Conservation (phyloP, 2,113 vertebrate species). For the Spea bombifrons region DNA sequence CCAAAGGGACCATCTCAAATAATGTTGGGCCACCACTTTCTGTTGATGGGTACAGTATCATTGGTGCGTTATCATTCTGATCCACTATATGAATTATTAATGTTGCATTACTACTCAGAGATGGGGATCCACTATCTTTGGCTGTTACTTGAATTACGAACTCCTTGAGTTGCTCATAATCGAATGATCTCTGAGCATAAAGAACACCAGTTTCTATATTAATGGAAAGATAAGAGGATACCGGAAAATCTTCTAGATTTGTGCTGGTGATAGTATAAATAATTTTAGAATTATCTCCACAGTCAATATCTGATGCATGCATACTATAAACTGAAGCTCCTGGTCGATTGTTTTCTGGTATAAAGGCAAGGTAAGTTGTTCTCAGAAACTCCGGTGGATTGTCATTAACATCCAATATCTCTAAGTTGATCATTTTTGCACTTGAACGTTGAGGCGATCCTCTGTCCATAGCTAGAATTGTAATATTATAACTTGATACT, state of each 20-base stretch:
- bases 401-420: constrained; percentile 47
- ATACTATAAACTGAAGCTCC: constrained; percentile 38
- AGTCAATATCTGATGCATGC: constrained; percentile 48
- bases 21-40: constrained; percentile 67
- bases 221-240: constrained; percentile 59
- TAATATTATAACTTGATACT: constrained; percentile 18
- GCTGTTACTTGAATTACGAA: constrained; percentile 61
- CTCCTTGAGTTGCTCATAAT: constrained; percentile 76
- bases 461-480: constrained; percentile 6
- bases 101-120: constrained; percentile 66
- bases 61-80: constrained; percentile 80
- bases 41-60: constrained; percentile 69
- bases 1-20: constrained; percentile 47
- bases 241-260: constrained; percentile 22
- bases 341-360: constrained; percentile 60
- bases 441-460: constrained; percentile 12
- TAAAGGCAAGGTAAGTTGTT: constrained; percentile 41
- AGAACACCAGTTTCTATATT: constrained; percentile 58
- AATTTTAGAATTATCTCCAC: constrained; percentile 59
- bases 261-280: constrained; percentile 60
- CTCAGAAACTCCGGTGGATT: constrained; percentile 52
- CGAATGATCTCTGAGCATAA: constrained; percentile 67
- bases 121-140: constrained; percentile 55
- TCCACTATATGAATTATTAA: constrained; percentile 81
- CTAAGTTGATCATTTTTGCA: not conserved